Evolutionary conservation across 2,888 invertebrate species (phyloP).

Genomic region (Rambutsinella grinnellia): DNA sequence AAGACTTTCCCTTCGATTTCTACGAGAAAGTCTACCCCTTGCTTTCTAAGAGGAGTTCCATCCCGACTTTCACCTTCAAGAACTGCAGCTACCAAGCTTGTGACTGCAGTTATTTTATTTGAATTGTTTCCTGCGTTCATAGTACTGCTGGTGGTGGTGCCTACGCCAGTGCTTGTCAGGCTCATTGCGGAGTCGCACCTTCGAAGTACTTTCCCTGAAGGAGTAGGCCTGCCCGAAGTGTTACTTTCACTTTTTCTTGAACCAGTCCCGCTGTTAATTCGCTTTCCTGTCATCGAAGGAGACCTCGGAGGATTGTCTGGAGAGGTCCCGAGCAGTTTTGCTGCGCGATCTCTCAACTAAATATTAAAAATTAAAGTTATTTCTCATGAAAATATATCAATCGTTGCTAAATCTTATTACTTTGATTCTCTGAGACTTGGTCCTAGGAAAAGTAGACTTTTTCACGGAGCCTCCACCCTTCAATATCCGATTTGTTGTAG

Average conservation of each 20-base stretch:
- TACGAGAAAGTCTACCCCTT: conserved; percentile 89
- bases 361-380: background rate
- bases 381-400: background rate
- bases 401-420: conserved; percentile 28
- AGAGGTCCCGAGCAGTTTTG: conserved; percentile 26
- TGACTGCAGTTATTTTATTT: background rate
- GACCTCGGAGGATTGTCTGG: conserved; percentile 22
- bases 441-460: conserved; percentile 45
- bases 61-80: background rate
- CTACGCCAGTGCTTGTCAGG: conserved; percentile 4
- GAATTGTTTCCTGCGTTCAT: background rate
- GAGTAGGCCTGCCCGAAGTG: background rate
- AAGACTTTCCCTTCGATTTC: conserved; percentile 87
- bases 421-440: conserved; percentile 51
- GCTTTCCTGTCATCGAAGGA: background rate
- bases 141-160: background rate
- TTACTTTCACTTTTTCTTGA: background rate
- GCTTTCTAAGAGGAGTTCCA: conserved; percentile 54
- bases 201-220: conserved; percentile 18
- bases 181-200: conserved; percentile 58
- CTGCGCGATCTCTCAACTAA: conserved; percentile 33
- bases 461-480: conserved; percentile 30
- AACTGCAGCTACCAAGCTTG: background rate
- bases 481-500: conserved; percentile 38
- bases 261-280: conserved; percentile 21